These are phyloP conservation scores for Centropus bengalensis DNA, from an alignment of 2,113 vertebrate genomes.

Conservation along the genomic window DNA sequence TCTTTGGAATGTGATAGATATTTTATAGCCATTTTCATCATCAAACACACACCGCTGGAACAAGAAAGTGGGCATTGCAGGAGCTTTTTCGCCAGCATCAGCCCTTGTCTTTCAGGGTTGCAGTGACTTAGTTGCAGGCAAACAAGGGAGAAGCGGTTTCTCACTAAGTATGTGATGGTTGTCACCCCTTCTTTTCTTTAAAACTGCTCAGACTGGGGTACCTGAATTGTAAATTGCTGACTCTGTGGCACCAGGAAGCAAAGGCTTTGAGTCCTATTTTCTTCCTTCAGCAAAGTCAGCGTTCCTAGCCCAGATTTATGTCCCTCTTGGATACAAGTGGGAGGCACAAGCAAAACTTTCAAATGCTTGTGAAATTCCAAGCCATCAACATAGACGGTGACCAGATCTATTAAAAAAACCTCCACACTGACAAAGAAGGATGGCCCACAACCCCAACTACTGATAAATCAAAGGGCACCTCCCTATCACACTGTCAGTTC, in stretches of 20 bases:
- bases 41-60: not conserved
- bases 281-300: not conserved
- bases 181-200: not conserved
- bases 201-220: not conserved
- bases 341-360: not conserved
- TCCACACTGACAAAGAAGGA: not conserved
- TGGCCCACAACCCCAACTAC: not conserved
- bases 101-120: not conserved
- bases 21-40: not conserved
- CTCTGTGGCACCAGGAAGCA: not conserved
- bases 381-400: not conserved
- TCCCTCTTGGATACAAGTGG: not conserved
- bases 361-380: conserved; percentile 18
- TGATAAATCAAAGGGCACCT: conserved; percentile 2
- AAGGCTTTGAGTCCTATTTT: not conserved
- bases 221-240: not conserved
- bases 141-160: not conserved
- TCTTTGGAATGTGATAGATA: not conserved
- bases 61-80: not conserved
- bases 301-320: not conserved
- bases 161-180: not conserved
- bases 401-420: not conserved
- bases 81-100: not conserved
- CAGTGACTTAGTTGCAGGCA: not conserved
- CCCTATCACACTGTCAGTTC: not conserved